Base-by-base conservation (phyloP, 2,888 invertebrate genomes). In the Seira ritae region DNA sequence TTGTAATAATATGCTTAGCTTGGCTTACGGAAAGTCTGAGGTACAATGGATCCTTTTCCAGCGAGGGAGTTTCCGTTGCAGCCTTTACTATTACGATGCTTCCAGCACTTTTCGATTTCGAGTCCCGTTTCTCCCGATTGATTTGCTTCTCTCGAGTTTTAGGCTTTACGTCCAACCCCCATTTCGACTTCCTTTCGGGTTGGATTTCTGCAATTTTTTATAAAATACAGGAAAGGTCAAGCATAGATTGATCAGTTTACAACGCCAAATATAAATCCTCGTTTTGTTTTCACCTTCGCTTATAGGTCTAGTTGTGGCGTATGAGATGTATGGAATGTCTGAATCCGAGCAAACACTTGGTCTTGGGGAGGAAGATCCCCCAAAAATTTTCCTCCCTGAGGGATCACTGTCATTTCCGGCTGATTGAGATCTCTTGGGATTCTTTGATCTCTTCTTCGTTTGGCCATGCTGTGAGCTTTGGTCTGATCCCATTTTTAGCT, bases 241-340 rank as follows among this genome's bases (percentile, higher is more conserved):
- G 23, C 23, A 71, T 50, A 72, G 0, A 15, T 22, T 6, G 23
- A 17, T 19, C 15, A 17, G 46, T 2, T 24, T 12, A 22, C 55
- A 46, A 10, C 50, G n/a, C n/a, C n/a, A n/a, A n/a, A n/a, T n/a
- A n/a, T n/a, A n/a, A n/a, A n/a, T n/a, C n/a, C n/a, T n/a, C n/a
- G n/a, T n/a, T n/a, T n/a, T n/a, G n/a, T n/a, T n/a, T n/a, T 42
- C 83, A 94, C 95, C 95, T 89, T 89, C 89, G 22, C 96, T 96
- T 74, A 97, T 97, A 10, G 97, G 96, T 79, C 96, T 92, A 90
- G 96, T 96, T 0, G 95, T 95, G 0, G 97, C 97, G 89, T 97
- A 97, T 0, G 97, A 97, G 89, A 97, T 96, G 90, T 97, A 97
- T 0, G 97, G 97, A 75, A 97, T 91, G 90, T 97, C 97, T 0